Base-by-base conservation (phyloP, 1,140 invertebrate genomes). In the Calephelis virginiensis region DNA sequence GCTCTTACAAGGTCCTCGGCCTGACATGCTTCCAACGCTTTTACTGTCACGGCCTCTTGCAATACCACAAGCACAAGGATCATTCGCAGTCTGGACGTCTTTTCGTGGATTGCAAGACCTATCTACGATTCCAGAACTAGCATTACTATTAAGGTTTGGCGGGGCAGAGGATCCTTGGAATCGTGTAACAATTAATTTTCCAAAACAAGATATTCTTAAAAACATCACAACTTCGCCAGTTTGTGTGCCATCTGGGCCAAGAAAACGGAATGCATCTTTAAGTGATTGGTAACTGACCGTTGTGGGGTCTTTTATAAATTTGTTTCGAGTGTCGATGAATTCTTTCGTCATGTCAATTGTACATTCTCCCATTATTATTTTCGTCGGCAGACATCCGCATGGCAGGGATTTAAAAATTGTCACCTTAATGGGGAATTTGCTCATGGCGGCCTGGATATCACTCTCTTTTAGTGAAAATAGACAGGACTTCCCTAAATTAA, bases 151-250 rank as follows among this genome's bases (percentile, higher is more conserved):
- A 47, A 85, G 50, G 50, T 67, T 81, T 12, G 79, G 75, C 14
- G 79, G 71, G 10, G 71, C 75, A 61, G 76, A 74, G 2, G 75
- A 68, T 43, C 85, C 86, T 85, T 94, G 93, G 75, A 95, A 95
- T 72, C 93, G 93, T 4, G 94, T 95, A 6, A 94, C 89, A 43
- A 95, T 94, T 67, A 94, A 85, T 72, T 93, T 93, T 11, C 94
- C 94, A 69, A 95, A 94, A 73, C 93, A 94, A 8, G 94, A 94
- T 74, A 93, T 91, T 9, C 94, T 81, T 78, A 85, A 92, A 93
- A 67, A 94, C 89, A 74, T 92, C 73, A 66, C 92, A 80, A 78
- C 92, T 83, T 75, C 94, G 87, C 71, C 94, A 78, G 72, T 82
- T 71, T 80, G 92, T 68, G 50, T 85, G 80, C 49, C 85, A 85